A percentile compares a stretch with the other conserved stretches of the same genome.
These are phyloP conservation scores for Diplodus puntazzo DNA, from an alignment of 2,797 vertebrate genomes.

Conservation along the genomic window DNA sequence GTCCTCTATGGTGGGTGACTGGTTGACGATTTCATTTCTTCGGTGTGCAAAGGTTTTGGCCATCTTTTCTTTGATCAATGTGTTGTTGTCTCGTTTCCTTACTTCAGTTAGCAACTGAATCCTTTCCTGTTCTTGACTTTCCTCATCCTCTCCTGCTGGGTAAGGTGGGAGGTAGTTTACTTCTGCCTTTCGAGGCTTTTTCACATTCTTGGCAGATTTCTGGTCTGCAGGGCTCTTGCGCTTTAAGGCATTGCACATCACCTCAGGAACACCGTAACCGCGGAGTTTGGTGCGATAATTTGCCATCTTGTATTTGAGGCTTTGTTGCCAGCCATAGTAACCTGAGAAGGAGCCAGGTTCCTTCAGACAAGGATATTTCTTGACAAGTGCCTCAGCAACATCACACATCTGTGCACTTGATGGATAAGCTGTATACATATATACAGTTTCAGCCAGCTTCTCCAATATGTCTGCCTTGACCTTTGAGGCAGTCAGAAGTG, in stretches of 20 bases:
- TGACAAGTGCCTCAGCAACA: constrained; percentile 53
- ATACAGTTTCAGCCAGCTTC: constrained; percentile 25
- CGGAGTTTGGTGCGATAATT: constrained; percentile 42
- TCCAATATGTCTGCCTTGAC: constrained; percentile 32
- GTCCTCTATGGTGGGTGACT: constrained; percentile 45
- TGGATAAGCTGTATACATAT: constrained; percentile 54
- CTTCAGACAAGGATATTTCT: constrained; percentile 55
- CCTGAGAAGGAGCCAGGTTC: constrained; percentile 41
- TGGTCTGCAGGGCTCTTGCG: constrained; percentile 30
- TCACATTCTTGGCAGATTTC: constrained; percentile 57
- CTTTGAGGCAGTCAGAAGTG: constrained; percentile 31
- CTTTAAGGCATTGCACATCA: constrained; percentile 36
- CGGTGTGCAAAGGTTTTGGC: constrained; percentile 52
- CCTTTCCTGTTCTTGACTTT: constrained; percentile 53
- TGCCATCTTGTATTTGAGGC: constrained; percentile 50
- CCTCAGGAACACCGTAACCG: constrained; percentile 42
- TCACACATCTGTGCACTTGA: constrained; percentile 45
- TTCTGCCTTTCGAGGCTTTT: constrained; percentile 54
- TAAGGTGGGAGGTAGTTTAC: constrained; percentile 47
- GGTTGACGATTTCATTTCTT: constrained; percentile 54
- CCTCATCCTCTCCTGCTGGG: constrained; percentile 37
- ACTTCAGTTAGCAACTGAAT: constrained; percentile 46
- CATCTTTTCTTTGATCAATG: constrained; percentile 53
- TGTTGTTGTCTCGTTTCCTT: constrained; percentile 48
- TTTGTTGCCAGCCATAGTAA: constrained; percentile 57